Percentiles rank a stretch among this genome's conserved stretches.
phyloP scores from a whole-genome alignment of 2,888 invertebrate genomes.

The Podabrus alpinus region DNA sequence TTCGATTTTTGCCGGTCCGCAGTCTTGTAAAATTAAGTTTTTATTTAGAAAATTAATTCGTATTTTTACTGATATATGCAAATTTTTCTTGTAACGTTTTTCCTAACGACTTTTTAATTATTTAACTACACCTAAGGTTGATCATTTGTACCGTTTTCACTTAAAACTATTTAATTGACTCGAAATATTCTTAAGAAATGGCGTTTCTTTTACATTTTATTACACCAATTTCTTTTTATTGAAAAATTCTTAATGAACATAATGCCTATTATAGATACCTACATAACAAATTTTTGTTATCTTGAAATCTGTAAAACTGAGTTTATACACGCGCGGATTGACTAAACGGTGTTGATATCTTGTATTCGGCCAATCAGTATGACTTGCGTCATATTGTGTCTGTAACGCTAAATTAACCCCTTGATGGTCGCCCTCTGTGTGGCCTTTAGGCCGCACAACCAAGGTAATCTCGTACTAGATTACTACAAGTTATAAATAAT shows the following conservation, averaged over 20 bases:
- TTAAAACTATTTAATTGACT: background rate
- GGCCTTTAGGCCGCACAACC: no score
- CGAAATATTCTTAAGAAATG: background rate
- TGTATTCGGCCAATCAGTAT: no score
- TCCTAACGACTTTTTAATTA: background rate
- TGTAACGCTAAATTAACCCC: no score
- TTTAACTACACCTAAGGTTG: background rate
- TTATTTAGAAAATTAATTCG: background rate
- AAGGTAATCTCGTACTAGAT: no score
- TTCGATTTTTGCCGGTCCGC: background rate
- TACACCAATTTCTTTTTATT: background rate
- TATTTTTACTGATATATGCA: background rate
- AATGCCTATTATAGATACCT: background rate
- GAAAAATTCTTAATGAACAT: background rate
- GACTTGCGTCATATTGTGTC: no score
- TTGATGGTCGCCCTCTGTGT: no score
- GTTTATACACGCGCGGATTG: no score
- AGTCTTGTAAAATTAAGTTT: background rate
- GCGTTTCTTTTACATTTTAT: background rate
- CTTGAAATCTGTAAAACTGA: no score
- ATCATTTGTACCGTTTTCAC: background rate
- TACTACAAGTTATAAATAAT: no score
- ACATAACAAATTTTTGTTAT: background rate
- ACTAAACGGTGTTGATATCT: no score
- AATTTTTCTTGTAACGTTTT: background rate